A percentile compares a stretch with the other conserved stretches of the same genome.
These are phyloP conservation scores for Drosophila ironensis DNA, from an alignment of 1,140 invertebrate species.

Conservation along the genomic window DNA sequence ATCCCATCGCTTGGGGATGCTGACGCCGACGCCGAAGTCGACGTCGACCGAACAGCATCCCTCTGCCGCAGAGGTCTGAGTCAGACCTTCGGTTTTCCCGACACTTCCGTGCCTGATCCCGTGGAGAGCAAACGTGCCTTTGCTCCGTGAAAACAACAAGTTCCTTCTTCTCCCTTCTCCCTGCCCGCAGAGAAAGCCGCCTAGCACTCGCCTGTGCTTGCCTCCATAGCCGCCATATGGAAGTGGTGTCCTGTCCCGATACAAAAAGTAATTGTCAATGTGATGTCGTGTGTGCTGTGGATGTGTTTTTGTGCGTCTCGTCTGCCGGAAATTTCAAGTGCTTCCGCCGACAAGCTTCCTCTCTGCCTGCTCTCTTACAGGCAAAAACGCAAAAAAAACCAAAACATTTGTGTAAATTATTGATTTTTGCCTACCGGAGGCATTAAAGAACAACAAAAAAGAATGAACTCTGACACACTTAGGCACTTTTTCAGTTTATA, in stretches of 20 bases:
- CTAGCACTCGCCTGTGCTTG: no score
- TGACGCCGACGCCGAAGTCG: constrained; percentile 33
- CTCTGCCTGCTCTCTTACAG: background rate
- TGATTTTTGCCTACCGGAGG: constrained; percentile 58
- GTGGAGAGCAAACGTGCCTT: constrained; percentile 57
- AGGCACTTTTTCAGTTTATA: constrained; percentile 5
- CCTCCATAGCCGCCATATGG: constrained; percentile 57
- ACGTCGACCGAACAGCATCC: constrained; percentile 58
- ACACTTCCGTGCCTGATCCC: constrained; percentile 66
- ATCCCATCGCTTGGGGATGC: constrained; percentile 25
- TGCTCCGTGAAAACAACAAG: background rate
- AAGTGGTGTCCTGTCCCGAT: constrained; percentile 21
- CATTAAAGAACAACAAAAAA: constrained; percentile 26
- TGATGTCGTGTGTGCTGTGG: constrained; percentile 8
- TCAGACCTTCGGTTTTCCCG: constrained; percentile 36
- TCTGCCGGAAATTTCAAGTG: constrained; percentile 72
- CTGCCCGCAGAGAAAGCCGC: constrained; percentile 49
- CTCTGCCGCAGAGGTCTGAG: constrained; percentile 39
- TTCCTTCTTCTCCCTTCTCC: background rate
- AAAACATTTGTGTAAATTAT: constrained; percentile 76
- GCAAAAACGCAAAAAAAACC: constrained; percentile 23
- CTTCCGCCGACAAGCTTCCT: constrained; percentile 43
- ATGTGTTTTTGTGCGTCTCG: constrained; percentile 12
- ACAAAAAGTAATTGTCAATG: constrained; percentile 62
- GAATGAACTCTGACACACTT: constrained; percentile 58